Base-by-base conservation (phyloP, 2,113 vertebrate species). In the Myotis lucifugus region DNA sequence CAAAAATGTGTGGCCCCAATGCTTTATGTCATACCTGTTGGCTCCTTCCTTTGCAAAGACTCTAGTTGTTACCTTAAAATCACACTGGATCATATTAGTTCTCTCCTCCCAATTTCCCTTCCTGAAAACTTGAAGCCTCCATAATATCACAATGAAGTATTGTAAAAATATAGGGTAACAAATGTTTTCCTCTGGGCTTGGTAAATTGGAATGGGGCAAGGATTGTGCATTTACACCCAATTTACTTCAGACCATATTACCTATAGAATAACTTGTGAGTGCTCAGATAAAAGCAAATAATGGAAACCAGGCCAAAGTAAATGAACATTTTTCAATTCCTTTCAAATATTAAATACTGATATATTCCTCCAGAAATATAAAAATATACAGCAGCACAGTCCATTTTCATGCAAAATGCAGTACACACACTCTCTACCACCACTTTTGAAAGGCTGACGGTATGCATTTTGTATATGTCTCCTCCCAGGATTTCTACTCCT, bases 101-200 rank as follows among this genome's bases (percentile, higher is more conserved):
- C 69, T 95, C 85, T 83, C 77, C 48, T 97, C 78, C 66, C 88
- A 92, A 90, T 85, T 95, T 94, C 85, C 82, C 92, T 88, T 93
- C 78, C 56, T 76, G 90, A 93, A 85, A 86, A 83, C 29, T 79
- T 77, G 52, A 85, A 79, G 93, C 93, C 84, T 97, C 78, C 76
- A 64, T 91, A 92, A 73, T 69, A 96, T 23, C 97, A 87, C 93
- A 98, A 96, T 96, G 94, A 98, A 94, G 83, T 82, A 98, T 76
- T 91, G 67, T 95, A 86, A 84, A 94, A 95, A 85, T 89, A 91
- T 0, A 21, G 48, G 61, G 95, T 98, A 96, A 90, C 91, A 94
- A 84, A 90, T 83, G 92, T 32, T 72, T 85, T 97, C 91, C 87
- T 48, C 79, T 96, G 93, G 74, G 93, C 93, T 95, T 94, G 89